Conservation (phyloP, 2,888 invertebrate genomes). For the Drosophila subquinaria region DNA sequence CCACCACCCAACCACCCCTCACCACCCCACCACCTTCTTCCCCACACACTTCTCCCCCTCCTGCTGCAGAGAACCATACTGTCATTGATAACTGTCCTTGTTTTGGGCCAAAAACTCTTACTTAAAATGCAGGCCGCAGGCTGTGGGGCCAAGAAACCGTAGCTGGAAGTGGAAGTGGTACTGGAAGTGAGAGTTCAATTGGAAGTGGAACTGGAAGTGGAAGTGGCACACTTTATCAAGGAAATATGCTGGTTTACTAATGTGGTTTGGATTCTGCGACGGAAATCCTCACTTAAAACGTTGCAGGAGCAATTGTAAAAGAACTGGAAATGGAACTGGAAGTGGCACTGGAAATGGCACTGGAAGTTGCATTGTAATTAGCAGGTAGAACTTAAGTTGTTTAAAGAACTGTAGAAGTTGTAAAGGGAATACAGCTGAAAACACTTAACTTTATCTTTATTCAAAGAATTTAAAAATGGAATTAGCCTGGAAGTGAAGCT, state of each 20-base stretch:
- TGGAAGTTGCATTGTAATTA: not conserved
- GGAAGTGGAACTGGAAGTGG: constrained; percentile 18
- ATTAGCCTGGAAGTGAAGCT: not conserved
- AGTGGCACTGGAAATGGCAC: not conserved
- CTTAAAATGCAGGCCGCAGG: constrained; percentile 58
- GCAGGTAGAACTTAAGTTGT: not conserved
- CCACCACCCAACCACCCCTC: not conserved
- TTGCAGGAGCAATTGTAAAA: not conserved
- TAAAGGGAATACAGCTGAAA: not conserved
- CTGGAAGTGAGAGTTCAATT: constrained; percentile 18
- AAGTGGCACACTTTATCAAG: constrained; percentile 73
- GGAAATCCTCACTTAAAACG: not conserved
- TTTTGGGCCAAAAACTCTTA: constrained; percentile 23
- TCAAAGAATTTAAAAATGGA: not conserved
- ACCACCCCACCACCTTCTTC: constrained; percentile 1
- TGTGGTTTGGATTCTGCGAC: not conserved
- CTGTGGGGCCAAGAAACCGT: constrained; percentile 23
- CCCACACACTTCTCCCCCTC: not conserved
- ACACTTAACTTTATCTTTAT: too few species aligned
- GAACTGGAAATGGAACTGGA: not conserved
- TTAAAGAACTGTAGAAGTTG: too few species aligned
- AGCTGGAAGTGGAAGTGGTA: constrained; percentile 29
- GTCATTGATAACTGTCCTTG: constrained; percentile 48
- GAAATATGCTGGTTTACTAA: constrained; percentile 58
- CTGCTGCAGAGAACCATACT: not conserved